phyloP scores from a whole-genome alignment of 2,113 vertebrate species.

The Rattus rattus region DNA sequence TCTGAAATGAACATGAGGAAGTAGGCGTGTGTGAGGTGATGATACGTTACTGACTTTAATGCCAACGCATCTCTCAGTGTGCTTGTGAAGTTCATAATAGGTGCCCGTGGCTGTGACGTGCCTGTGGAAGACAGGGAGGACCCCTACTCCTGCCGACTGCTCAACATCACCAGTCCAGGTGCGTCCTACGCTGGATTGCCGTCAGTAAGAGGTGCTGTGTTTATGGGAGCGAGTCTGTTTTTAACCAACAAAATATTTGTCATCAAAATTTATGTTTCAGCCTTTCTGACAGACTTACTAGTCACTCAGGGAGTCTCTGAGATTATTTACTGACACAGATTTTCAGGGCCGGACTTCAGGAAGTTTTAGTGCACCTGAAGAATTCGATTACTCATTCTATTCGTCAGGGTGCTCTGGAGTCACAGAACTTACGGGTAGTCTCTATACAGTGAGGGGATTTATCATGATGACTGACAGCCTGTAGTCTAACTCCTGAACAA shows the following conservation, averaged over 20 bases:
- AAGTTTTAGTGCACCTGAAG: background rate
- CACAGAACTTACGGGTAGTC: no score
- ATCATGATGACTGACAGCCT: no score
- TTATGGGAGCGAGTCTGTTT: background rate
- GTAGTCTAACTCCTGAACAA: no score
- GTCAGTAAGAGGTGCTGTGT: background rate
- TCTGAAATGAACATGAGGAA: constrained; percentile 47
- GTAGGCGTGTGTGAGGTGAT: constrained; percentile 4
- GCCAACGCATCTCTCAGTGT: constrained; percentile 89
- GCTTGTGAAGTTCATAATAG: constrained; percentile 98
- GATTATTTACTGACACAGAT: background rate
- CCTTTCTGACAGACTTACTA: background rate
- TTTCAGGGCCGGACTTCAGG: background rate
- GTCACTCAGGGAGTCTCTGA: background rate
- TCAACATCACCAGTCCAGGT: constrained; percentile 96
- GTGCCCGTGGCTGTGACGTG: constrained; percentile 92
- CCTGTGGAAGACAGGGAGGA: constrained; percentile 97
- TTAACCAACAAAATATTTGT: constrained; percentile 19
- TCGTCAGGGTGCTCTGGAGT: no score
- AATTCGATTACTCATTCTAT: constrained; percentile 11
- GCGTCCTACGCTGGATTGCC: constrained; percentile 17
- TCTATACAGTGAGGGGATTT: no score
- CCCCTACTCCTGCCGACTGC: constrained; percentile 94
- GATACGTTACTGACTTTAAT: constrained; percentile 79
- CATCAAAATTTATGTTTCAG: background rate